Evolutionary conservation across 2,113 vertebrate species (phyloP), one percentile per base, ranked within the genome.

Genomic region (Gnathonemus echidnorhynchus): DNA sequence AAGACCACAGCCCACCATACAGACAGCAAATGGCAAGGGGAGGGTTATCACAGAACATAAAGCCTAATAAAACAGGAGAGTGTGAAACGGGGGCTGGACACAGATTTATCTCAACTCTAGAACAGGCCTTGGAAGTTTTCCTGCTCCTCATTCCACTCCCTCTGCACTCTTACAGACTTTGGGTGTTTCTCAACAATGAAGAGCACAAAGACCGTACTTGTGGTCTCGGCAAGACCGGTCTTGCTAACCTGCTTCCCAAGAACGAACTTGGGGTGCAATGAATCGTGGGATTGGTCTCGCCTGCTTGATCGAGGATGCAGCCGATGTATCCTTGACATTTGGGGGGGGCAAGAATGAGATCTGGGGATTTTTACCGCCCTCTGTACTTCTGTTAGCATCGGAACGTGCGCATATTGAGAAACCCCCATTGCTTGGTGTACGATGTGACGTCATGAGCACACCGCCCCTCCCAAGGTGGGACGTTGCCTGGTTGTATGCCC

Each of bases 401-500:
- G 56, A 62, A 13, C 24, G 10, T 27, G 11, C 3, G 2, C 58
- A 27, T 10, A 62, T 27, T 27, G 24, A 62, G 7, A 27, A 62
- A 62, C 53, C 24, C 0, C 31, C 85, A 50, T 27, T 15, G 46
- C n/a, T 86, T 13, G 21, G 83, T 39, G 46, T 11, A 35, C 10
- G 42, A 50, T 17, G 45, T 90, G 24, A 86, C 52, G 91, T 86
- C 83, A 50, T 2, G 90, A 90, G 91, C 0, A 42, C 39, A 42
- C 39, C 39, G 39, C 39, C 39, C 39, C 39, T 42, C 86, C 91
- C 87, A 80, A 70, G n/a, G 56, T 90, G 17, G 19, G 9, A 91
- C 90, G 90, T 89, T 87, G 92, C 92, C 53, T 74, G 91, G 91
- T 5, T 17, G 19, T 58, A 58, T 1, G 39, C 39, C 39, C 39